Evolutionary conservation across 1,140 invertebrate genomes (phyloP), one percentile per base, ranked within the genome.

Genomic region (Lepidurus couesii): DNA sequence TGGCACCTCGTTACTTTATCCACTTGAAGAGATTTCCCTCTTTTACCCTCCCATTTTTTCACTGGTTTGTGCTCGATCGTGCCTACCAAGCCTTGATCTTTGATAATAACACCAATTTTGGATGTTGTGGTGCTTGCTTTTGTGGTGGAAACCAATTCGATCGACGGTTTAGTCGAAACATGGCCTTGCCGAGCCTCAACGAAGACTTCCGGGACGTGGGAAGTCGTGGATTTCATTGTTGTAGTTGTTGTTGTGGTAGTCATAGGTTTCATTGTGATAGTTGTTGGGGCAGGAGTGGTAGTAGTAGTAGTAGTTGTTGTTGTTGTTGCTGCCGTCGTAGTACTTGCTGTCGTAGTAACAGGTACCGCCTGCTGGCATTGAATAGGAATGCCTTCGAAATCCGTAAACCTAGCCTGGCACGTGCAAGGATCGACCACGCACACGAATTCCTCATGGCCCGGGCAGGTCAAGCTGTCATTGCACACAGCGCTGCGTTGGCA

Each of bases 1-100:
- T 89, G 85, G 81, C 92, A 93, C 3, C 91, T 86, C 0, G 90
- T 90, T 82, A 83, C 8, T 83, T 78, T 77, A 2, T 42, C 75
- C 7, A 81, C 80, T 65, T 77, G 44, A 1, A 82, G 47, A 10
- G 80, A 75, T 78, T 81, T 80, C 34, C 42, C 77, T 77, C 75
- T 75, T 8, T 53, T 43, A 13, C 73, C 45, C 21, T 76, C 44
- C 47, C 47, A 42, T 77, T 43, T 65, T 21, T 65, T 65, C 16
- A 21, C 21, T 21, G 53, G 53, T 21, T 65, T 65, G 21, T 21
- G 53, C 8, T 13, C 16, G 53, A 65, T 65, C 53, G 53, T 21
- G 16, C 53, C 53, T n/a, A 65, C 13, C n/a, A 65, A 16, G 53
- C 53, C 53, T 16, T 65, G 53, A 16, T 65, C 53, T 65, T 65